Conservation (phyloP, 1,140 invertebrate species). For the Delia radicum region DNA sequence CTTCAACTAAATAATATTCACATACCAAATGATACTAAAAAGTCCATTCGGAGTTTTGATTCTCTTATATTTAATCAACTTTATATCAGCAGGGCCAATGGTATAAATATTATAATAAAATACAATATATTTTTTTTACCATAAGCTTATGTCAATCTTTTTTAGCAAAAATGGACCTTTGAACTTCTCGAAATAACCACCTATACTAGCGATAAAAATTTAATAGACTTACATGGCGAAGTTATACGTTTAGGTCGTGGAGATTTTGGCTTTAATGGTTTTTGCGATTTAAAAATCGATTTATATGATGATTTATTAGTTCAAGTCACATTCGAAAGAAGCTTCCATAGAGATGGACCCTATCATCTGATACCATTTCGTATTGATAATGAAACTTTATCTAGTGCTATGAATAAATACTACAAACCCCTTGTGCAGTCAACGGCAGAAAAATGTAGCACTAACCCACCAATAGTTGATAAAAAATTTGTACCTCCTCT, state of each 20-base stretch:
- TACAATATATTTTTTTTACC: too few relatives aligned
- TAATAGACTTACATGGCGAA: neutral
- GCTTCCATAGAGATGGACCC: neutral
- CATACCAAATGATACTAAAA: too few relatives aligned
- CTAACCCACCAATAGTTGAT: neutral
- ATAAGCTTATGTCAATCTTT: too few relatives aligned
- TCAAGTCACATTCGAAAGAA: neutral
- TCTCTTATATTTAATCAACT: too few relatives aligned
- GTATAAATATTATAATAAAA: too few relatives aligned
- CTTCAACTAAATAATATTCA: too few relatives aligned
- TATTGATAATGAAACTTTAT: neutral
- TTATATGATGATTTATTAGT: neutral
- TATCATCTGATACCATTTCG: neutral
- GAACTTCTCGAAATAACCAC: neutral
- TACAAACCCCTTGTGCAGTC: neutral
- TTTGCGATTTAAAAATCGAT: neutral
- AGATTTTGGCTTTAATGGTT: neutral
- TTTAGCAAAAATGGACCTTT: neutral
- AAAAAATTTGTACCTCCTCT: neutral
- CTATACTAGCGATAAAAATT: neutral
- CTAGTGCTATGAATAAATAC: neutral
- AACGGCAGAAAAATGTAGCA: neutral
- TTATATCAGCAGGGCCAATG: too few relatives aligned
- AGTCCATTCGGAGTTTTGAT: too few relatives aligned
- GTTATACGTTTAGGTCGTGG: neutral